phyloP scores from a whole-genome alignment of 2,113 vertebrate genomes.

The Tachysurus fulvidraco region DNA sequence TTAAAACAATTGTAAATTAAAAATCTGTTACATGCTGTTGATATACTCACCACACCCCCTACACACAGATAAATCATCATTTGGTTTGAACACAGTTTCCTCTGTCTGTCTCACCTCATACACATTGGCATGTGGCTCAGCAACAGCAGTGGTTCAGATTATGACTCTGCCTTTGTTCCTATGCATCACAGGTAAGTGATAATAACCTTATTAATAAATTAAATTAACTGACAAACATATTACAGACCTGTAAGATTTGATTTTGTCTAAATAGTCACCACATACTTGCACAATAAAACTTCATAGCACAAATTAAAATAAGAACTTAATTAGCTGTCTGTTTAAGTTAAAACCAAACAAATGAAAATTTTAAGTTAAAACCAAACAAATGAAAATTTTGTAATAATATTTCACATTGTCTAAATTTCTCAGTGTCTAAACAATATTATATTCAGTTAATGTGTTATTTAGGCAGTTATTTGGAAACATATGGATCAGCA shows the following conservation, averaged over 20 bases:
- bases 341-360: too few relatives aligned
- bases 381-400: too few relatives aligned
- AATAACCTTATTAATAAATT: background rate
- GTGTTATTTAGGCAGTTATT: background rate
- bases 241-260: background rate
- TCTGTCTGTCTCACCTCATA: background rate
- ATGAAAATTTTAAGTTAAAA: too few relatives aligned
- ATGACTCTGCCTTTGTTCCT: background rate
- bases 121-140: background rate
- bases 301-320: too few relatives aligned
- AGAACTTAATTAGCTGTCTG: too few relatives aligned
- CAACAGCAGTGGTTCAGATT: background rate
- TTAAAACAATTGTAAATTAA: background rate
- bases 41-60: background rate
- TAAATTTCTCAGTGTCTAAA: too few relatives aligned
- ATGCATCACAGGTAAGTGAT: background rate
- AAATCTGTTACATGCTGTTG: background rate
- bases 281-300: background rate
- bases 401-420: too few relatives aligned
- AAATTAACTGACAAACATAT: background rate
- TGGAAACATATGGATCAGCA: background rate
- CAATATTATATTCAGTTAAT: too few relatives aligned
- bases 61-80: conserved; percentile 6
- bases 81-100: conserved; percentile 3
- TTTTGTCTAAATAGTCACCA: background rate